Base-by-base conservation (phyloP, 2,888 invertebrate species). In the Pandemis heparana region DNA sequence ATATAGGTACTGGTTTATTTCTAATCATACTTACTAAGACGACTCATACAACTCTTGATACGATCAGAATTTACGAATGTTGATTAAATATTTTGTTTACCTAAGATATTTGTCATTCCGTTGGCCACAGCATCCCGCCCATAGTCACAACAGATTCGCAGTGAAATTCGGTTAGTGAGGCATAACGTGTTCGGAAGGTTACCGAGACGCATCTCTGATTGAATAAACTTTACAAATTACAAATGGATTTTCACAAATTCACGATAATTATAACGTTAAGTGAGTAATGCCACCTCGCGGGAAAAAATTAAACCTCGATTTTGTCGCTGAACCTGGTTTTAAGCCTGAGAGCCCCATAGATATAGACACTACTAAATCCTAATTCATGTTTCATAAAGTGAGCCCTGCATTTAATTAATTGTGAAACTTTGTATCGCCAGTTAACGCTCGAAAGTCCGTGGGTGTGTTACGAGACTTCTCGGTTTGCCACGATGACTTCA, bases 401-500 rank as follows among this genome's bases (percentile, higher is more conserved):
- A 18, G 16, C 53, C 14, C 18, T 16, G 18, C 0, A 16, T 0
- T n/a, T 6, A 48, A 48, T n/a, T n/a, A 48, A n/a, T 48, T 48
- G n/a, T n/a, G 6, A 48, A 48, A 48, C 1, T 68, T 32, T n/a
- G 12, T 23, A 23, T 23, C 63, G 46, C 18, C 32, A 73, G 73
- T 64, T 39, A 23, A 41, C 14, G 23, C 63, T 12, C 16, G 66
- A 16, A 63, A 23, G 43, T 46, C 59, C 12, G 41, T 59, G 43
- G 63, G 73, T 23, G 56, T 73, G 46, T 74, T 89, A 53, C 80
- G 85, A 5, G 92, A 92, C 68, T 87, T 93, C 56, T 76, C 86
- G 1, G 79, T 79, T 7, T 93, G 93, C 75, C 93, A 93, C 59
- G 89, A 90, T 41, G 88, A 93, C 77, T 91, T 89, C 77, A 81